A percentile compares a stretch with the other conserved stretches of the same genome.
Evolutionary conservation across 1,140 invertebrate species (phyloP).

Genomic region (Trichonephila inaurata): DNA sequence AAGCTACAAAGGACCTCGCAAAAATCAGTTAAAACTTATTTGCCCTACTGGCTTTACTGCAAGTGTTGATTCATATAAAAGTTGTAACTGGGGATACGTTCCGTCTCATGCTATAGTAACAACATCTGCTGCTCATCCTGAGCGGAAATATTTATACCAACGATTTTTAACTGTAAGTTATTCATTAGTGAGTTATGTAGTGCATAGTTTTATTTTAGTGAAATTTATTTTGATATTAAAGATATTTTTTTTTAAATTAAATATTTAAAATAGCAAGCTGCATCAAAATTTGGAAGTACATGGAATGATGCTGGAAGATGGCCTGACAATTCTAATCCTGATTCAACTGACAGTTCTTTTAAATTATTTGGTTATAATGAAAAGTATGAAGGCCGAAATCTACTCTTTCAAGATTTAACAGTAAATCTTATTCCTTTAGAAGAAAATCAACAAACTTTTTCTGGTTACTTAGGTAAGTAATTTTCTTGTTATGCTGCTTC

Average conservation of each 20-base stretch:
- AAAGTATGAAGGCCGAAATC: conserved; percentile 79
- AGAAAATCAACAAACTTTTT: conserved; percentile 78
- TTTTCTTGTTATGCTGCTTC: neutral
- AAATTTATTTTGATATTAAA: neutral
- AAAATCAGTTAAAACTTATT: conserved; percentile 88
- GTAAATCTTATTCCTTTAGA: conserved; percentile 77
- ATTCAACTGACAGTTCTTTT: neutral
- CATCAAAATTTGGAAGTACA: conserved; percentile 47
- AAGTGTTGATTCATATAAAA: conserved; percentile 82
- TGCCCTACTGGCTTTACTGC: conserved; percentile 88
- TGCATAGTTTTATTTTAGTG: neutral
- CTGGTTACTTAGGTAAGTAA: conserved; percentile 77
- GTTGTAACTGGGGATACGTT: conserved; percentile 85
- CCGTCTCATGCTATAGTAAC: conserved; percentile 93
- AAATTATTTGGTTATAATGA: conserved; percentile 58
- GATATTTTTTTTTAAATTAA: neutral
- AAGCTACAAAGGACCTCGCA: conserved; percentile 69
- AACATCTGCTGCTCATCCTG: conserved; percentile 87
- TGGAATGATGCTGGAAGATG: conserved; percentile 21
- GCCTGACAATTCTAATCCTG: conserved; percentile 34
- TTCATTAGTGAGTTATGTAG: conserved; percentile 20
- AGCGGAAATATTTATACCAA: conserved; percentile 84
- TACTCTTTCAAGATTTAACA: conserved; percentile 79
- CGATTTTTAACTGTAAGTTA: conserved; percentile 79
- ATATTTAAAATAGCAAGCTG: conserved; percentile 28